These are phyloP conservation scores for Drosophila pseudotalamancana DNA, from an alignment of 2,888 invertebrate genomes.

Conservation along the genomic window DNA sequence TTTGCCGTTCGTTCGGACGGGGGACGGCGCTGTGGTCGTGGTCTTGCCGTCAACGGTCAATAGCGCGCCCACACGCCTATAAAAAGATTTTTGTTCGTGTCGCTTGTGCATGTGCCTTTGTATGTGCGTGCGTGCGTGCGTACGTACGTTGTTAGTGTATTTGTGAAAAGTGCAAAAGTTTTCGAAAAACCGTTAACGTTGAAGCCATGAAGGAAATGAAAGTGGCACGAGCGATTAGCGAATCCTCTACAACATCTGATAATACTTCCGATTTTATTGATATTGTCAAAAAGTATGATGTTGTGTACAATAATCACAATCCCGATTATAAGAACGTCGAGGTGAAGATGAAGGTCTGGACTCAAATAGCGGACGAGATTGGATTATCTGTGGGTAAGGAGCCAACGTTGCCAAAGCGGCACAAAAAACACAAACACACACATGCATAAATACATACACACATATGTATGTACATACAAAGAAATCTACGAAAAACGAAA, in stretches of 20 bases:
- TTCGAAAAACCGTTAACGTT: constrained; percentile 49
- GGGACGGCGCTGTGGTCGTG: constrained; percentile 27
- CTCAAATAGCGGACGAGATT: constrained; percentile 83
- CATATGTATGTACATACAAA: constrained; percentile 2
- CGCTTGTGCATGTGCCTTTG: constrained; percentile 1
- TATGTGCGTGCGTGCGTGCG: constrained; percentile 19
- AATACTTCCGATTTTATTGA: constrained; percentile 84
- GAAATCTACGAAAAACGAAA: constrained; percentile 28
- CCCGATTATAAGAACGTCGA: constrained; percentile 84
- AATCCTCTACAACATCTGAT: constrained; percentile 82
- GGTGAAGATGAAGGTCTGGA: constrained; percentile 83
- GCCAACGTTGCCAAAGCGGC: constrained; percentile 5
- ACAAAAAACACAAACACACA: constrained; percentile 20
- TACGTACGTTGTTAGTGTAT: constrained; percentile 14
- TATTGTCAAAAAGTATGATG: constrained; percentile 83
- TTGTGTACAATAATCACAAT: constrained; percentile 83
- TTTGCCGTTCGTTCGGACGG: constrained; percentile 30
- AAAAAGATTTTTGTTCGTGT: constrained; percentile 52
- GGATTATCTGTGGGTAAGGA: constrained; percentile 83
- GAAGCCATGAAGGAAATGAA: constrained; percentile 74
- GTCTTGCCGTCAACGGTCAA: constrained; percentile 54
- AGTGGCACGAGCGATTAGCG: constrained; percentile 80
- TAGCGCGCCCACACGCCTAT: constrained; percentile 60
- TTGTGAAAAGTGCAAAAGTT: constrained; percentile 13
- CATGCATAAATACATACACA: constrained; percentile 2